Conservation (phyloP, 2,888 invertebrate genomes). For the Drosophila longiperda region DNA sequence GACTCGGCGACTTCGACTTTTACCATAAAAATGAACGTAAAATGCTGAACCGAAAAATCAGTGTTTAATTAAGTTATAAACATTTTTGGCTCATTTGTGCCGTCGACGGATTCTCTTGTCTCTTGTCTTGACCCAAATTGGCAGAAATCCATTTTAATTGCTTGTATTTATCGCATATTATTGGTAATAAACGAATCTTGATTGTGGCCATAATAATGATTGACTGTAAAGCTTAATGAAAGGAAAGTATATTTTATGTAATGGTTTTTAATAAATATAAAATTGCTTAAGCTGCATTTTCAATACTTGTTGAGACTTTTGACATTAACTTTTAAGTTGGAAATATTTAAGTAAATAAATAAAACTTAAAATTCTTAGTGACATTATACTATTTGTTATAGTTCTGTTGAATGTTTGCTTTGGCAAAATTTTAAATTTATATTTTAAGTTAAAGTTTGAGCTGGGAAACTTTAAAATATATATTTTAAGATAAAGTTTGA, state of each 20-base stretch:
- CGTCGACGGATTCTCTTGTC: conserved; percentile 9
- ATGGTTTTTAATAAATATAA: not conserved
- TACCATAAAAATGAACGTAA: conserved; percentile 46
- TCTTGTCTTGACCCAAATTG: conserved; percentile 24
- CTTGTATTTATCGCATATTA: conserved; percentile 23
- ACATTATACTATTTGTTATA: not conserved
- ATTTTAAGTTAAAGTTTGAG: not conserved
- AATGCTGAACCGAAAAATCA: conserved; percentile 64
- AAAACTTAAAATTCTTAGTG: not conserved
- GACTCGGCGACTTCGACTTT: conserved; percentile 8
- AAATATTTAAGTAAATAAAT: conserved; percentile 2
- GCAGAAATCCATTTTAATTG: conserved; percentile 40
- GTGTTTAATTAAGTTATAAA: conserved; percentile 80
- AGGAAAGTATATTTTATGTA: not conserved
- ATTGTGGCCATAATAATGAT: conserved; percentile 6
- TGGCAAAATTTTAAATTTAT: not conserved
- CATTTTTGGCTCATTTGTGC: conserved; percentile 60
- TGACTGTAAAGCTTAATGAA: not conserved
- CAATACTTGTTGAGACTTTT: not conserved
- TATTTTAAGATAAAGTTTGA: not conserved
- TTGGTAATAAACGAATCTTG: conserved; percentile 20
- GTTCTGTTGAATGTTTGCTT: not conserved
- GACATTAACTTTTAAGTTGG: not conserved
- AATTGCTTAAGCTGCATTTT: not conserved
- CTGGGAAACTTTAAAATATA: not conserved